Percentiles rank a stretch among this genome's conserved stretches.
phyloP scores from a whole-genome alignment of 2,113 vertebrate genomes.

The Rhinichthys klamathensis region DNA sequence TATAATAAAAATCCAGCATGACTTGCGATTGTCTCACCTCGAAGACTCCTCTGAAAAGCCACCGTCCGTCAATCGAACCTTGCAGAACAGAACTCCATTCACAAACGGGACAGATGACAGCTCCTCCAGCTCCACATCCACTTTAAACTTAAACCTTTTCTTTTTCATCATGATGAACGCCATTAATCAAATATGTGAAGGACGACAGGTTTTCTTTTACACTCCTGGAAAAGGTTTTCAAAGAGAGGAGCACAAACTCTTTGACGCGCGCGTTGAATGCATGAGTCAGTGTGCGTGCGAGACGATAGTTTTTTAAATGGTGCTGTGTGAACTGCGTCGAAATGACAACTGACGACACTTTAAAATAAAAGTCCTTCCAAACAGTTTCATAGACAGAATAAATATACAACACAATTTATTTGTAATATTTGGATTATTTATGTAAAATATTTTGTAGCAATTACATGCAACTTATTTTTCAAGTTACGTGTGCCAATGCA shows the following conservation, averaged over 20 bases:
- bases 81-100: constrained; percentile 94
- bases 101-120: constrained; percentile 92
- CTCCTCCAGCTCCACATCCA: constrained; percentile 90
- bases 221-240: not conserved
- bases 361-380: constrained; percentile 44
- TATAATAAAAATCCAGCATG: not conserved
- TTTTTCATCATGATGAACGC: constrained; percentile 90
- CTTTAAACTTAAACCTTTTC: constrained; percentile 93
- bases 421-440: no score
- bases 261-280: not conserved
- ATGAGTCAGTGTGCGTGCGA: not conserved
- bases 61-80: constrained; percentile 89
- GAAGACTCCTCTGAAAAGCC: constrained; percentile 88
- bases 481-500: no score
- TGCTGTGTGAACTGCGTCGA: not conserved
- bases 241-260: not conserved
- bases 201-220: not conserved
- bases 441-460: no score
- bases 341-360: not conserved
- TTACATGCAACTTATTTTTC: no score
- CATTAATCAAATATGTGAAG: constrained; percentile 64
- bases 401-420: no score
- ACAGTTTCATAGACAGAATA: no score
- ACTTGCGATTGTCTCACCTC: constrained; percentile 75
- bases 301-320: constrained; percentile 8